A percentile compares a stretch with the other conserved stretches of the same genome.
These are phyloP conservation scores for Rotaria sp. DNA, from an alignment of 2,888 invertebrate species.

Conservation along the genomic window DNA sequence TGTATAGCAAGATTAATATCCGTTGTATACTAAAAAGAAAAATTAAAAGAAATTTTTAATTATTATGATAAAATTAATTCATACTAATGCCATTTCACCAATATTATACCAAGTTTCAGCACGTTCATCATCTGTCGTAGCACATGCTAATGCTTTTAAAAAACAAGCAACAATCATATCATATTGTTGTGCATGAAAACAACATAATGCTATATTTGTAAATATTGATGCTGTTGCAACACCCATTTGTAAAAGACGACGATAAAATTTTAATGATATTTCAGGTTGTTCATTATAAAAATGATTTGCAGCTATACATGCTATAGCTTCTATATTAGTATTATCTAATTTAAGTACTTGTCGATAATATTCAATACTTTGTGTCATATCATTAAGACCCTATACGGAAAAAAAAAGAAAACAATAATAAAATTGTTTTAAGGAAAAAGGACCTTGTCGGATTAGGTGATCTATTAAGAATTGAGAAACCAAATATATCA, in stretches of 20 bases:
- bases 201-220: constrained; percentile 86
- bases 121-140: constrained; percentile 62
- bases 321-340: constrained; percentile 88
- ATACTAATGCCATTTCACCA: constrained; percentile 82
- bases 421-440: not conserved
- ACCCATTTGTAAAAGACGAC: constrained; percentile 85
- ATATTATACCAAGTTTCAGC: constrained; percentile 96
- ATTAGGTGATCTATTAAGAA: no score
- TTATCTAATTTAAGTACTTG: constrained; percentile 74
- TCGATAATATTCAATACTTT: constrained; percentile 54
- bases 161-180: constrained; percentile 88
- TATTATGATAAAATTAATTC: constrained; percentile 49
- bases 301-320: constrained; percentile 87
- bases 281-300: constrained; percentile 97
- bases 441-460: no score
- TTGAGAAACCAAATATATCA: no score
- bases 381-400: constrained; percentile 53
- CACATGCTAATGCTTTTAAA: constrained; percentile 74
- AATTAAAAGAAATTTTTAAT: not conserved
- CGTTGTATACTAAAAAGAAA: constrained; percentile 62
- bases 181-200: constrained; percentile 91
- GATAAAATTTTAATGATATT: constrained; percentile 85
- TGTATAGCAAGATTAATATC: constrained; percentile 73
- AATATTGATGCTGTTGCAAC: constrained; percentile 80
- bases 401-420: constrained; percentile 41